Conservation (phyloP, 2,797 vertebrate genomes). For the Platyrinchus mystaceus region DNA sequence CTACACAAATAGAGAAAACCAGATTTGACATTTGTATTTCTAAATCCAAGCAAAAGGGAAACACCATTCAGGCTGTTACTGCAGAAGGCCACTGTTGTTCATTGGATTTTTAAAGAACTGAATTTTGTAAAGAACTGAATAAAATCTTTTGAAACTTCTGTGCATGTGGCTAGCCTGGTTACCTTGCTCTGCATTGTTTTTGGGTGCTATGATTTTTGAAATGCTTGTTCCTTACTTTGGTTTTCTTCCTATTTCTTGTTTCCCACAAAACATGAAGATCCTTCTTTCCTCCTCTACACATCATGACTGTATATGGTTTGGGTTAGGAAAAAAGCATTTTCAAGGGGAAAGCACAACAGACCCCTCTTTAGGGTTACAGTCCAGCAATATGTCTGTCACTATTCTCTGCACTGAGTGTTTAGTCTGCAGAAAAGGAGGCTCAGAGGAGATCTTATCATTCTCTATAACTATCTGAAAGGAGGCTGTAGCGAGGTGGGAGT, state of each 20-base stretch:
- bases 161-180: background rate
- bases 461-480: background rate
- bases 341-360: background rate
- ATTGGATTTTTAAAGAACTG: background rate
- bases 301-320: background rate
- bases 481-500: background rate
- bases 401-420: background rate
- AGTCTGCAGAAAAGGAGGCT: background rate
- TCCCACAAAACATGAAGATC: background rate
- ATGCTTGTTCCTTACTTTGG: background rate
- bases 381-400: background rate
- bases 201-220: background rate
- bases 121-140: background rate
- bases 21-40: slow-evolving; percentile 51
- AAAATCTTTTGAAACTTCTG: background rate
- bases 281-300: background rate
- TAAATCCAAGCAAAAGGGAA: slow-evolving; percentile 8
- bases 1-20: slow-evolving; percentile 64
- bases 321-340: background rate
- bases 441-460: background rate
- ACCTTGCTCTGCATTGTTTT: background rate
- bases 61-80: background rate
- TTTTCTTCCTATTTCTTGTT: background rate
- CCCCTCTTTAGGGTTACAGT: background rate
- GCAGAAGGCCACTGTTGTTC: background rate